Evolutionary conservation across 2,888 invertebrate genomes (phyloP).

Genomic region (Chloromyia formosa): DNA sequence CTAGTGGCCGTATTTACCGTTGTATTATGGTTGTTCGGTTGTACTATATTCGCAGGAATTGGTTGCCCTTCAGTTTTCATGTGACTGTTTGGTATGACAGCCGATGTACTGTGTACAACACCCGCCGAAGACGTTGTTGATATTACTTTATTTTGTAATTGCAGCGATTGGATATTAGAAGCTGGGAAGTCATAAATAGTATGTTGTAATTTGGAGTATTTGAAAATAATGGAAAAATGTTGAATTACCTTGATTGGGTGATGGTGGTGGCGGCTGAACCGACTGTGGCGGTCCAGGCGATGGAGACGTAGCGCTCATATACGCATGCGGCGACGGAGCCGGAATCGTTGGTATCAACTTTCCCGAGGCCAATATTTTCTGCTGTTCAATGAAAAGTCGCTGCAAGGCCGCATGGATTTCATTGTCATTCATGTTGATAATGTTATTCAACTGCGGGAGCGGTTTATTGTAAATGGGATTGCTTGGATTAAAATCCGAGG

Average conservation of each 20-base stretch:
- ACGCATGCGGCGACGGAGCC: conserved; percentile 54
- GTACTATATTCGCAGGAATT: conserved; percentile 61
- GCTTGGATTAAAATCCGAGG: conserved; percentile 61
- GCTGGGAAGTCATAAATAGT: not conserved
- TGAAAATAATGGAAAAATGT: conserved; percentile 18
- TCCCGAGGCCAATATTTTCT: conserved; percentile 76
- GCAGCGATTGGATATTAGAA: conserved; percentile 5
- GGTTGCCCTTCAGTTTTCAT: conserved; percentile 51
- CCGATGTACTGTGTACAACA: conserved; percentile 34
- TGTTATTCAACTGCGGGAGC: conserved; percentile 58
- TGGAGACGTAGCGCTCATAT: conserved; percentile 48
- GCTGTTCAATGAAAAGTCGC: conserved; percentile 73
- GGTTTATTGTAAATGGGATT: conserved; percentile 62
- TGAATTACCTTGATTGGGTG: conserved; percentile 46
- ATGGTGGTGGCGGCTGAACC: conserved; percentile 43
- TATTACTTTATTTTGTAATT: conserved; percentile 9
- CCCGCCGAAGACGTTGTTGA: conserved; percentile 44
- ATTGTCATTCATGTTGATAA: conserved; percentile 65
- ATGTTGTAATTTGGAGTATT: too few relatives aligned
- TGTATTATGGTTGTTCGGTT: conserved; percentile 61
- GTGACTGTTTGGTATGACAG: conserved; percentile 40
- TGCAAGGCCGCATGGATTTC: conserved; percentile 68
- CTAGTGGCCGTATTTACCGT: conserved; percentile 45
- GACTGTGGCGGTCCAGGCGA: conserved; percentile 51
- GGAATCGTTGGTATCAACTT: conserved; percentile 72